Evolutionary conservation across 2,113 vertebrate genomes (phyloP), one percentile per base, ranked within the genome.

Genomic region (Coryphaenoides rupestris): DNA sequence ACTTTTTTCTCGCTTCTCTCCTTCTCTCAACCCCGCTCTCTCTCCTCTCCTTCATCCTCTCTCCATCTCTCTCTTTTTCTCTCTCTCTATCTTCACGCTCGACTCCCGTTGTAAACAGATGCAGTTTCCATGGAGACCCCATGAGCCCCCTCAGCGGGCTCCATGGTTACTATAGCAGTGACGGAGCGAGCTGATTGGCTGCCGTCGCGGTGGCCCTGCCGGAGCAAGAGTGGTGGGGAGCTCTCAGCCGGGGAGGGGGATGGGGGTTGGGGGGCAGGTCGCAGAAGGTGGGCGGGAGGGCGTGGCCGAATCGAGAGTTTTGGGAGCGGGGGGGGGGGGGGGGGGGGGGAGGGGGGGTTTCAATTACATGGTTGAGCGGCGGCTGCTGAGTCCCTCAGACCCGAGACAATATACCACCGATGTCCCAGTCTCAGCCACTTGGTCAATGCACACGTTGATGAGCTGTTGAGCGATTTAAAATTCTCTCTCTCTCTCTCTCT

Each of bases 401-500:
- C 12, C 46, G 24, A 26, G 24, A 26, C 24, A 26, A 2, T 12
- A 49, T 5, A 33, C 28, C 28, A 5, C 28, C 4, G 28, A 5
- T 10, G 24, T 47, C 5, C 15, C 1, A 49, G 47, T 17, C 47
- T 12, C 5, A 4, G 14, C 17, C 47, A 49, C 47, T 49, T 17
- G 3, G 47, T 49, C 47, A 2, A 5, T 49, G 14, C 47, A 49
- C 47, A 49, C 1, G 47, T 15, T 15, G 3, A n/a, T 15, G 5
- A n/a, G n/a, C n/a, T n/a, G n/a, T n/a, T n/a, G n/a, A n/a, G n/a
- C n/a, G n/a, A n/a, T n/a, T n/a, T n/a, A n/a, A n/a, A n/a, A n/a
- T n/a, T n/a, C 19, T 58, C 68, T 69, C 65, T 62, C 70, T 56
- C 78, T 80, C 77, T 80, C 76, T 71, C 3, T 28, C 21, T 33